phyloP scores from a whole-genome alignment of 2,113 vertebrate species.

The Leptodactylus fuscus region DNA sequence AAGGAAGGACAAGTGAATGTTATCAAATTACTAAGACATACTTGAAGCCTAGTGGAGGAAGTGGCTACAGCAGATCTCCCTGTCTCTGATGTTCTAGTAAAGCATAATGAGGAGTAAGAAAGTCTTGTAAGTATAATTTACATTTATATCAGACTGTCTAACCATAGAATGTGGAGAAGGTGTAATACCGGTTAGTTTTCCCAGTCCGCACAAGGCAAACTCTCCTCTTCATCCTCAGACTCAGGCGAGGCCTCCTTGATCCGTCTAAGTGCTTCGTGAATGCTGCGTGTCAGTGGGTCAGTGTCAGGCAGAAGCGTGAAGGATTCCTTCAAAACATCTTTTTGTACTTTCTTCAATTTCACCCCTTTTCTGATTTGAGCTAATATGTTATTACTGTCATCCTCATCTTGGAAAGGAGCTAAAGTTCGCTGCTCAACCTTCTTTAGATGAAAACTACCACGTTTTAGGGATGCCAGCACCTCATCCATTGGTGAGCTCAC shows the following conservation, averaged over 20 bases:
- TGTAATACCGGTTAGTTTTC: conserved; percentile 85
- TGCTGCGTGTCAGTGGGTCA: conserved; percentile 94
- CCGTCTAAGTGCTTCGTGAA: conserved; percentile 93
- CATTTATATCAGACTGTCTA: background rate
- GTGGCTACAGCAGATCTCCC: too few relatives aligned
- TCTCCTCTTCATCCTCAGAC: conserved; percentile 95
- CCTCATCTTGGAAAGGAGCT: conserved; percentile 90
- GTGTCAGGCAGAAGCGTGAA: conserved; percentile 82
- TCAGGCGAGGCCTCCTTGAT: conserved; percentile 98
- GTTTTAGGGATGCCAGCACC: conserved; percentile 95
- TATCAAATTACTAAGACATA: too few relatives aligned
- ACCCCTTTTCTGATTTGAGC: conserved; percentile 97
- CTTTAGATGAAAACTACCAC: conserved; percentile 93
- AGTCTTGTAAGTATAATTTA: background rate
- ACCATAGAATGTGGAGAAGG: background rate
- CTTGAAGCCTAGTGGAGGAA: too few relatives aligned
- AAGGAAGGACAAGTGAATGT: too few relatives aligned
- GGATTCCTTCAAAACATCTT: conserved; percentile 82
- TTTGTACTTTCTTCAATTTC: conserved; percentile 92
- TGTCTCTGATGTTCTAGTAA: too few relatives aligned
- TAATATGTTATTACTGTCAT: conserved; percentile 95
- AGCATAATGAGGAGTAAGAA: too few relatives aligned
- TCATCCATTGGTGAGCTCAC: conserved; percentile 98
- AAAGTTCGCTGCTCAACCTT: conserved; percentile 94
- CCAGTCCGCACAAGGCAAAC: conserved; percentile 91